Base-by-base conservation (phyloP, 2,113 vertebrate genomes). In the Sitta europaea region DNA sequence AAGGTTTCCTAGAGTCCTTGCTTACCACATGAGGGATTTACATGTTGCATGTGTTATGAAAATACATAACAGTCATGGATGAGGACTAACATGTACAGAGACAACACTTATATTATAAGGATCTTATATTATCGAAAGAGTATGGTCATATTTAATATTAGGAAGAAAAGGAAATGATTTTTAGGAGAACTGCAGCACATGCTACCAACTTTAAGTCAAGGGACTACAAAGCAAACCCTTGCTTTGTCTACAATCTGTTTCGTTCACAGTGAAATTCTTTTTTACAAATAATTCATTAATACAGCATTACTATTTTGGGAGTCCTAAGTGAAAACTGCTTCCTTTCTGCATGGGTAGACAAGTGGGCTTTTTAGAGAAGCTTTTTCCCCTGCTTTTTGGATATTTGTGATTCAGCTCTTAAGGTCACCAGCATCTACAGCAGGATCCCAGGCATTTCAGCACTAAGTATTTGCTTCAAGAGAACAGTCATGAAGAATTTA, bases 401-500 rank as follows among this genome's bases (percentile, higher is more conserved):
- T 59, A 86, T 84, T 73, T 91, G 79, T 4, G 8, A 70, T 84
- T 73, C 76, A 84, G 47, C 55, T 94, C 53, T 88, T 93, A 79
- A 96, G 76, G 92, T 86, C 70, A 84, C 42, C 51, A 90, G 68
- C 65, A 59, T 2, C 81, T 11, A 70, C 40, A 38, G 65, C 55
- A 89, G 15, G 38, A 94, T 96, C 25, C 43, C 58, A 93, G 43
- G 62, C 82, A 93, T 20, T 85, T 63, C 61, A 86, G 87, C 57
- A 40, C 62, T 47, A 85, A 74, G 75, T n/a, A 76, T 62, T 63
- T 80, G 35, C 71, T 76, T 78, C 2, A 12, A 5, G 12, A 84
- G 70, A 92, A 93, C 57, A 91, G 55, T 79, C 74, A 95, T 92
- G 70, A 95, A 96, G 80, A 90, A 97, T 94, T 96, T 91, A 96